Evolutionary conservation across 2,888 invertebrate genomes (phyloP), one percentile per base, ranked within the genome.

Genomic region (Ornithoptera alexandrae): DNA sequence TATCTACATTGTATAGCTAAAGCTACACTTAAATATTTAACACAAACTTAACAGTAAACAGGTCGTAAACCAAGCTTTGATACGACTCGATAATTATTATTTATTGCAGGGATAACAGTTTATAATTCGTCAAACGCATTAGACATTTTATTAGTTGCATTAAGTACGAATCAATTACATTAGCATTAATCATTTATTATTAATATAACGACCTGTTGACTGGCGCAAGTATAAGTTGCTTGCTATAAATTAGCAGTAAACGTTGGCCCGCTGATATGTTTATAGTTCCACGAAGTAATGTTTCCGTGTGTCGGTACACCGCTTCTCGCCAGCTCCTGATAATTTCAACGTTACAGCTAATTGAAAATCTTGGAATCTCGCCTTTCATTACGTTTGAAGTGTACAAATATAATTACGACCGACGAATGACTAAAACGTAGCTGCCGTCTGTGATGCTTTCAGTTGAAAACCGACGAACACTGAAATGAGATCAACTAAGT

Each of bases 181-280:
- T 36, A n/a, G 53, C 50, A 68, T 68, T 30, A 64, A 68, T 36
- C 39, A n/a, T 68, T 68, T 64, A 64, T 30, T 63, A 63, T 63
- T 59, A 63, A 62, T 68, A 56, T 68, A 64, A 64, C 59, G 22
- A 64, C 59, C 53, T 68, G 68, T 68, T 68, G 63, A 68, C 59
- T 53, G 39, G 24, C 59, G 58, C 20, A 60, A 56, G n/a, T 56
- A n/a, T 56, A 56, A 56, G n/a, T 56, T 20, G 7, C 20, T 36
- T 42, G 53, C 36, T 64, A 60, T 60, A 68, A 50, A 20, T 68
- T 58, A 53, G 18, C 46, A 46, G 59, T 53, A 60, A 64, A 68
- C 59, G 42, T 24, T 50, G 15, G 24, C 18, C 15, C 60, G 68
- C 24, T 68, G 64, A 68, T 60, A 30, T 50, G 36, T 68, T 59